Conservation (phyloP, 2,113 vertebrate genomes). For the Nothobranchius kuhntae region DNA sequence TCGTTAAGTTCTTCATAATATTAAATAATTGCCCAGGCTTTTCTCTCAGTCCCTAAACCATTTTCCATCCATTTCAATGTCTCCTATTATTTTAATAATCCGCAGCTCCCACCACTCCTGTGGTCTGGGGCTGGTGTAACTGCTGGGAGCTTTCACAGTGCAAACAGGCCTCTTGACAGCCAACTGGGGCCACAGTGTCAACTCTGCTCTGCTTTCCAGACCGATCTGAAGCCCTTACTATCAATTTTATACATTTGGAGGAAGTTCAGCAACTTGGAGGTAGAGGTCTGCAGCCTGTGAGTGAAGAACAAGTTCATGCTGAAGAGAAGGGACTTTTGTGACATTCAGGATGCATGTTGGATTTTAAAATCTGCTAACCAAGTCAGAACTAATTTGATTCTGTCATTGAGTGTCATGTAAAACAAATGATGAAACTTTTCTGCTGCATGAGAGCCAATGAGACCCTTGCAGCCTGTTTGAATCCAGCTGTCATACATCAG, state of each 20-base stretch:
- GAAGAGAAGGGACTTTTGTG: too few species aligned
- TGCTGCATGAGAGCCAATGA: slow-evolving; percentile 28
- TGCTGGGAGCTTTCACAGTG: slow-evolving; percentile 43
- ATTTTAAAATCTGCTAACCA: slow-evolving; percentile 10
- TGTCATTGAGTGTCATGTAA: slow-evolving; percentile 34
- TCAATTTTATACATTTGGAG: slow-evolving; percentile 2
- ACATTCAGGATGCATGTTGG: too few species aligned
- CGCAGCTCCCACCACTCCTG: background rate
- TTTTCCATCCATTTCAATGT: slow-evolving; percentile 14
- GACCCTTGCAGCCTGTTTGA: slow-evolving; percentile 24
- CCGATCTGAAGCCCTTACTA: slow-evolving; percentile 1
- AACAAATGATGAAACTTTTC: slow-evolving; percentile 29
- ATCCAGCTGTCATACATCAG: slow-evolving; percentile 37
- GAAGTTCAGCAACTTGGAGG: background rate
- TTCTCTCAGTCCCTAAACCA: slow-evolving; percentile 17
- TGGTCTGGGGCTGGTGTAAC: slow-evolving; percentile 17
- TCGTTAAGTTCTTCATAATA: slow-evolving; percentile 45
- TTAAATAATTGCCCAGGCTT: slow-evolving; percentile 29
- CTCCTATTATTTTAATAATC: slow-evolving; percentile 26
- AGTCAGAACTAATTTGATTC: slow-evolving; percentile 18
- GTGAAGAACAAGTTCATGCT: too few species aligned
- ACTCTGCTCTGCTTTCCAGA: slow-evolving; percentile 8
- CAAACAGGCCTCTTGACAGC: slow-evolving; percentile 40
- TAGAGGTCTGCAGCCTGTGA: slow-evolving; percentile 1
- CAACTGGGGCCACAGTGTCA: slow-evolving; percentile 8